Evolutionary conservation across 64 coral and sea anemone genomes (phyloP).

Genomic region (Astreopora myriophthalma): DNA sequence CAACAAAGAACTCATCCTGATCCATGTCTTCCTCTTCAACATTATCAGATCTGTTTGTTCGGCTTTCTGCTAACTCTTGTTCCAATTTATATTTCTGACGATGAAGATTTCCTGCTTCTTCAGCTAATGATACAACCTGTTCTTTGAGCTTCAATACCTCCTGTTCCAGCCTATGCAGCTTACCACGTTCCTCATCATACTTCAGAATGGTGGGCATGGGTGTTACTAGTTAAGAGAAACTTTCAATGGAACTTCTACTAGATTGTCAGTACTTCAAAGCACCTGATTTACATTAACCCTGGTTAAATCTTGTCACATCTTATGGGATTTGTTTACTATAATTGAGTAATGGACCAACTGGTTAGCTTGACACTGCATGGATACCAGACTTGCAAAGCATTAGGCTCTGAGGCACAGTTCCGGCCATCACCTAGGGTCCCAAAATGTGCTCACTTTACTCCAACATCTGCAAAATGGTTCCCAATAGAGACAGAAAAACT

Average conservation of each 20-base stretch:
- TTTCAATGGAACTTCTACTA: background rate
- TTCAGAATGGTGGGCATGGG: slow-evolving; percentile 87
- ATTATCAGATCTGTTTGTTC: slow-evolving; percentile 28
- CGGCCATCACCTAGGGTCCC: too few relatives aligned
- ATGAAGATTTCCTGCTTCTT: slow-evolving; percentile 69
- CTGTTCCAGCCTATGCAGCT: slow-evolving; percentile 66
- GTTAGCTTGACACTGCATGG: too few relatives aligned
- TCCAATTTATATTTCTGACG: slow-evolving; percentile 71
- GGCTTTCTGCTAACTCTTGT: slow-evolving; percentile 54
- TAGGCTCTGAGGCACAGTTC: too few relatives aligned
- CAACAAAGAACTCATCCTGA: slow-evolving; percentile 89
- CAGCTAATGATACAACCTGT: slow-evolving; percentile 77
- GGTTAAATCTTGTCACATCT: too few relatives aligned
- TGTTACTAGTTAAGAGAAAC: slow-evolving; percentile 69
- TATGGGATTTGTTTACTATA: too few relatives aligned
- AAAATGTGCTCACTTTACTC: too few relatives aligned
- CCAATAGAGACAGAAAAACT: too few relatives aligned
- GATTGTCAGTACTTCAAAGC: too few relatives aligned
- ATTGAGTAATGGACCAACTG: too few relatives aligned
- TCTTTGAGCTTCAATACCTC: slow-evolving; percentile 80
- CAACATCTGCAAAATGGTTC: too few relatives aligned
- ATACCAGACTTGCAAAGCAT: too few relatives aligned
- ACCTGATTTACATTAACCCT: too few relatives aligned
- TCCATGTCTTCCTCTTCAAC: slow-evolving; percentile 84
- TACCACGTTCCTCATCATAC: slow-evolving; percentile 88